Conservation (phyloP, 2,797 vertebrate genomes). For the Odontamblyopus rebecca region DNA sequence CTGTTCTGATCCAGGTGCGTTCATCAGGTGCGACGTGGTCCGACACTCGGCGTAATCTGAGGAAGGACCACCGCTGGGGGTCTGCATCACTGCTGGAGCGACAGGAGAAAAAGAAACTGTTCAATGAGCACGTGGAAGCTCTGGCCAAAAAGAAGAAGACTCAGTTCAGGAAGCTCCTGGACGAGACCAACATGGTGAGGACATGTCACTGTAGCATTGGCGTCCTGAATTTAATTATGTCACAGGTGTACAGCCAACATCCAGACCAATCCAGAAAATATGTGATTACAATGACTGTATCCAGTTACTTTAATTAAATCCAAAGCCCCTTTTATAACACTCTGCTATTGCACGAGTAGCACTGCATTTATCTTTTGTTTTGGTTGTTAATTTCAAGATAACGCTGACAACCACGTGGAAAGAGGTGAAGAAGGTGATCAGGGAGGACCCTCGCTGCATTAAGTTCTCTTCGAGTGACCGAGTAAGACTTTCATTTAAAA, state of each 20-base stretch:
- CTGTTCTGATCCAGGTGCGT: constrained; percentile 79
- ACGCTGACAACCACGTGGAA: constrained; percentile 98
- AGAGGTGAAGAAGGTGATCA: constrained; percentile 98
- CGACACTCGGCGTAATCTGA: constrained; percentile 92
- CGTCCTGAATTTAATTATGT: neutral
- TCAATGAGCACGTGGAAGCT: constrained; percentile 98
- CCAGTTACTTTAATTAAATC: neutral
- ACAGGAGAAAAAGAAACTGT: constrained; percentile 98
- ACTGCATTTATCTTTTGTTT: neutral
- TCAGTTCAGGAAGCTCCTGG: constrained; percentile 94
- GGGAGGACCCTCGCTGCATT: constrained; percentile 97
- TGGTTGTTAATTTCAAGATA: constrained; percentile 79
- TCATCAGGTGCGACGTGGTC: constrained; percentile 98
- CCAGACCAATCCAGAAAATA: neutral
- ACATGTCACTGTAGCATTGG: neutral
- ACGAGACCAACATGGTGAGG: constrained; percentile 92
- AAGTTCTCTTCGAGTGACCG: constrained; percentile 98
- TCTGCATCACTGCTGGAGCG: constrained; percentile 92
- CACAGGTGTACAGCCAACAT: neutral
- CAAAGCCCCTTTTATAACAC: too few relatives aligned
- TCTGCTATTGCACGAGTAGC: too few relatives aligned
- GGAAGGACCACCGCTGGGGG: constrained; percentile 98
- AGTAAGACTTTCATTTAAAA: constrained; percentile 73
- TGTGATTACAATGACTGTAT: neutral
- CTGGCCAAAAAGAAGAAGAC: constrained; percentile 99